Base-by-base conservation (phyloP, 2,113 vertebrate species). In the Piprites chloris region DNA sequence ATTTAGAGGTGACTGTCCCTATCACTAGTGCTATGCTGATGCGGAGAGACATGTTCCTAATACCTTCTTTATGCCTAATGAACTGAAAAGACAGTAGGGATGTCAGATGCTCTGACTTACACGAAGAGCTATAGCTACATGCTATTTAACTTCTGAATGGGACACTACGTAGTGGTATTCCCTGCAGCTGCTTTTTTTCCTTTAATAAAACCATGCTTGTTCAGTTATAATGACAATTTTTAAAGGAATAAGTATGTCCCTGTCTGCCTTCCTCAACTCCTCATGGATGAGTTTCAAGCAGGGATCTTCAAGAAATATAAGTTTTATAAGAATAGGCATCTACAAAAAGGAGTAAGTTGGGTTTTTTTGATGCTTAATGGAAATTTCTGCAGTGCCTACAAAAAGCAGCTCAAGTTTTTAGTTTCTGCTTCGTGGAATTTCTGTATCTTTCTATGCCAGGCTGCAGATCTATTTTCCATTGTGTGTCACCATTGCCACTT, bases 1-100 rank as follows among this genome's bases (percentile, higher is more conserved):
- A 22, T 89, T 85, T 95, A 75, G 47, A 89, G 37, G 44, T 91
- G 82, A 79, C 74, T 83, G 28, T 65, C 95, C 81, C 50, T 85
- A 90, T 69, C 88, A 90, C 11, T 68, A 73, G 20, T 42, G 46
- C 20, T 73, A 32, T 33, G 46, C n/a, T 93, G 90, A 93, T 79
- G 12, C 24, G 46, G 28, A 80, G n/a, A 85, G 82, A 88, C 74
- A 28, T 14, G 28, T 80, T 94, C 49, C 49, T 87, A 85, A 93
- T 73, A 85, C 32, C 44, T 65, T 68, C 33, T 85, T 91, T 85
- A 66, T 85, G 65, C 37, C 49, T 93, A 87, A 91, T 72, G 71
- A 95, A 52, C 62, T 92, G 82, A 79, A 76, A 93, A 79, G 74
- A 73, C 32, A 41, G 62, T 61, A 56, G 7, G n/a, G 35, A 79